Conservation (phyloP, 2,888 invertebrate species). For the Cartodere bifasciata region DNA sequence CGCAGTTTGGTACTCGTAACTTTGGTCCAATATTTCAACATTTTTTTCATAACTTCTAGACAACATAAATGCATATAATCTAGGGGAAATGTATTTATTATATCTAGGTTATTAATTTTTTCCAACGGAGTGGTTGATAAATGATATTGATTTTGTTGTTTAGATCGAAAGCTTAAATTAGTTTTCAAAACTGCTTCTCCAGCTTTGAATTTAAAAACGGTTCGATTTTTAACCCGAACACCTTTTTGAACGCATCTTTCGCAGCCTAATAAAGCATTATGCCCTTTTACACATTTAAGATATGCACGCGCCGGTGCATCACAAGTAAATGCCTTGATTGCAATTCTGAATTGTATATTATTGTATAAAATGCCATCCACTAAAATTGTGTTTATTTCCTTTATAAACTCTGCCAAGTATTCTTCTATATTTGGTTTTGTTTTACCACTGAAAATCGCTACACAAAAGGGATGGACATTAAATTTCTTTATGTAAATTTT, state of each 20-base stretch:
- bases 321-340: neutral
- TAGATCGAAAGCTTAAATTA: neutral
- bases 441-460: neutral
- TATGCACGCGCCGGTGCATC: constrained; percentile 1
- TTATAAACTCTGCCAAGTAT: neutral
- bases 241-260: constrained; percentile 1
- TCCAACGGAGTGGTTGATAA: neutral
- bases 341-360: neutral
- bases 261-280: neutral
- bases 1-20: neutral
- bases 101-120: neutral
- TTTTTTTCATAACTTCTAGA: neutral
- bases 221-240: neutral
- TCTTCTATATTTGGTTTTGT: neutral
- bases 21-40: neutral
- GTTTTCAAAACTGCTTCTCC: neutral
- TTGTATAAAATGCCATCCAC: neutral
- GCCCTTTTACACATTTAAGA: neutral
- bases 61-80: constrained; percentile 1
- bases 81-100: neutral
- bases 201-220: neutral
- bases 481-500: neutral
- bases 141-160: neutral
- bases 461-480: neutral
- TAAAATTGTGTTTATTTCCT: neutral